Percentiles rank a stretch among this genome's conserved stretches.
phyloP scores from a whole-genome alignment of 1,140 invertebrate species.

The Zeugodacus cucurbitae region DNA sequence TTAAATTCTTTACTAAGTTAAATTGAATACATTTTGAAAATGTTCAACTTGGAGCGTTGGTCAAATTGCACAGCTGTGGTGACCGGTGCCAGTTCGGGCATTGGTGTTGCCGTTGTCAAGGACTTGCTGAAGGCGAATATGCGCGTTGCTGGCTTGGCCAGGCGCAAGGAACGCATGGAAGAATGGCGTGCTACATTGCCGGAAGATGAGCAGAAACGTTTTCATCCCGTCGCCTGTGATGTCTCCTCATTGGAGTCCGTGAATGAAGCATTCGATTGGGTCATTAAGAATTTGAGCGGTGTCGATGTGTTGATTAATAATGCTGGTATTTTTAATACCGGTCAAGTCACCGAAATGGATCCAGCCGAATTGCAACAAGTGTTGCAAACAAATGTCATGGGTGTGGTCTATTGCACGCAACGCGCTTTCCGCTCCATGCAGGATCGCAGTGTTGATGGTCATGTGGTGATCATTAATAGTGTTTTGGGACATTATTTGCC shows the following conservation, averaged over 20 bases:
- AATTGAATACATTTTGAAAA: background rate
- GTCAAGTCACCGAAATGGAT: constrained; percentile 8
- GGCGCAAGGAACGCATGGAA: constrained; percentile 71
- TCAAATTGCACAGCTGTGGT: constrained; percentile 42
- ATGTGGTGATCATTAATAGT: constrained; percentile 79
- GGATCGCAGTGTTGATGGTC: constrained; percentile 73
- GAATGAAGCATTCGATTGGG: constrained; percentile 72
- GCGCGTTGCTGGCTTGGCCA: constrained; percentile 76
- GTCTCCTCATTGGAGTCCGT: constrained; percentile 74
- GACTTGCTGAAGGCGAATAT: constrained; percentile 57
- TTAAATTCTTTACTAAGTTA: no score
- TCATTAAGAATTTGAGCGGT: constrained; percentile 71
- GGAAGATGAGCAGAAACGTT: constrained; percentile 57
- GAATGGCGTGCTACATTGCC: constrained; percentile 60
- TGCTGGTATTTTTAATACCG: constrained; percentile 69
- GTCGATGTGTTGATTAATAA: constrained; percentile 79
- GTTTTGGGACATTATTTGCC: constrained; percentile 64
- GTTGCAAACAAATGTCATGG: constrained; percentile 77
- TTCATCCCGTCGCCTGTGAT: constrained; percentile 71
- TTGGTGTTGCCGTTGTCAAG: constrained; percentile 63
- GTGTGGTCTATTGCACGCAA: constrained; percentile 73
- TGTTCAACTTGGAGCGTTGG: constrained; percentile 43
- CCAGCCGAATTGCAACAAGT: constrained; percentile 46
- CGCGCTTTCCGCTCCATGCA: constrained; percentile 76
- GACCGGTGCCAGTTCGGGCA: constrained; percentile 62